Conservation (phyloP, 2,113 vertebrate genomes). For the Propithecus coquereli region DNA sequence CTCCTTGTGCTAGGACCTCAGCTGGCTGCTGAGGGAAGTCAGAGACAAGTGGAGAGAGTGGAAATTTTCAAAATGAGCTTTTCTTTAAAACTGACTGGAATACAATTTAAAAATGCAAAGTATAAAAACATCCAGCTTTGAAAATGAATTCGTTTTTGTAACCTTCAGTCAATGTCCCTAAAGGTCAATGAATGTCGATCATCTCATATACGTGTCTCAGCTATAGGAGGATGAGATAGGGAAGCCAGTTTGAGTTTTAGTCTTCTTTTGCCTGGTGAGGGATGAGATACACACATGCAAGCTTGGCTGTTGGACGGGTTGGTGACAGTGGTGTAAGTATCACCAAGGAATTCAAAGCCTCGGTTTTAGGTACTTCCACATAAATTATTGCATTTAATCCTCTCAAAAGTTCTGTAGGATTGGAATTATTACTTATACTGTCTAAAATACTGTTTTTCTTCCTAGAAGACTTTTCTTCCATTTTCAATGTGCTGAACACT, state of each 20-base stretch:
- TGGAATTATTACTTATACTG: not conserved
- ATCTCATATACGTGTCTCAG: not conserved
- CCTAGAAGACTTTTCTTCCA: not conserved
- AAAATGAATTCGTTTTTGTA: not conserved
- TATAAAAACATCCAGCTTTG: not conserved
- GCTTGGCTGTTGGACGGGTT: not conserved
- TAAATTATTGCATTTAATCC: not conserved
- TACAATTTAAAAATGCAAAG: not conserved
- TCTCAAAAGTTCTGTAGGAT: not conserved
- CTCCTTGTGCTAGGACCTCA: not conserved
- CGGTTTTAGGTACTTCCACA: not conserved
- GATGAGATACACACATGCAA: fast-evolving
- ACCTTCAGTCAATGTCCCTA: not conserved
- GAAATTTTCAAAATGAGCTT: not conserved
- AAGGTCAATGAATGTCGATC: not conserved
- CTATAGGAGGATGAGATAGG: not conserved
- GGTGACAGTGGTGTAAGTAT: not conserved
- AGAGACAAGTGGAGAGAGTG: not conserved
- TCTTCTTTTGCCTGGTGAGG: not conserved
- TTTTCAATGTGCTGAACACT: not conserved
- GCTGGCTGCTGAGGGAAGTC: not conserved
- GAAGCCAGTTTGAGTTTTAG: not conserved
- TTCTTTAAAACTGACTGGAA: not conserved
- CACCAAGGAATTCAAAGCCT: not conserved
- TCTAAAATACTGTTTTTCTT: not conserved